These are phyloP conservation scores for Orchesella flavescens DNA, from an alignment of 2,888 invertebrate species.

Conservation along the genomic window DNA sequence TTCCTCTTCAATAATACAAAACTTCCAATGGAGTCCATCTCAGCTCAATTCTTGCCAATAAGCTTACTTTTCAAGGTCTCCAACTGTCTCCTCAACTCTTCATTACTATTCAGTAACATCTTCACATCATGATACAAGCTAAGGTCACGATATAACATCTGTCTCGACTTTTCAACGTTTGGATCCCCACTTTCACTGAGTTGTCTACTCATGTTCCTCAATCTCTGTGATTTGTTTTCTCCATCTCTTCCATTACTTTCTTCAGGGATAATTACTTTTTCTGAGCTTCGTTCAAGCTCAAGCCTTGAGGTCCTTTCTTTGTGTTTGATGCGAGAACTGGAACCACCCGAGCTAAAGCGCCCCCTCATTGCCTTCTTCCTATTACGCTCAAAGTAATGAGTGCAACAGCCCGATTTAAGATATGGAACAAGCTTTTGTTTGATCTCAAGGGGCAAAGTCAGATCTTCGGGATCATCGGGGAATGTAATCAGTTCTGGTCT, in stretches of 20 bases:
- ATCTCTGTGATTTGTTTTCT: not conserved
- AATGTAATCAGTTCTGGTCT: constrained; percentile 39
- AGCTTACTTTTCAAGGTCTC: constrained; percentile 28
- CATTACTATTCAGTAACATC: constrained; percentile 38
- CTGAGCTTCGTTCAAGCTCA: not conserved
- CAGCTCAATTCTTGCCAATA: constrained; percentile 2
- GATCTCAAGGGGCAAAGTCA: constrained; percentile 43
- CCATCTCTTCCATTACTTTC: not conserved
- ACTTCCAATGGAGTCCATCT: no score
- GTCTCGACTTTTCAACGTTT: not conserved
- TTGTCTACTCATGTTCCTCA: not conserved
- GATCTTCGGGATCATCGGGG: constrained; percentile 57
- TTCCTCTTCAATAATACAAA: no score
- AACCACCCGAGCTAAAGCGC: no score
- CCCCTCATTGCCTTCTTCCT: not conserved
- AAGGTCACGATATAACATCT: constrained; percentile 22
- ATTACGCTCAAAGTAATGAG: not conserved
- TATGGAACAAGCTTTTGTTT: constrained; percentile 60
- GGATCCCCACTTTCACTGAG: not conserved
- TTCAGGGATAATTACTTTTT: not conserved
- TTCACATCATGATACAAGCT: constrained; percentile 36
- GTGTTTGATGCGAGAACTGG: not conserved
- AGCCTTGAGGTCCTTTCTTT: not conserved
- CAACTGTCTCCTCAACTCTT: constrained; percentile 10
- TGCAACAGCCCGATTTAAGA: constrained; percentile 30